Evolutionary conservation across 2,888 invertebrate species (phyloP).

Genomic region (Eubasilissa splendida): DNA sequence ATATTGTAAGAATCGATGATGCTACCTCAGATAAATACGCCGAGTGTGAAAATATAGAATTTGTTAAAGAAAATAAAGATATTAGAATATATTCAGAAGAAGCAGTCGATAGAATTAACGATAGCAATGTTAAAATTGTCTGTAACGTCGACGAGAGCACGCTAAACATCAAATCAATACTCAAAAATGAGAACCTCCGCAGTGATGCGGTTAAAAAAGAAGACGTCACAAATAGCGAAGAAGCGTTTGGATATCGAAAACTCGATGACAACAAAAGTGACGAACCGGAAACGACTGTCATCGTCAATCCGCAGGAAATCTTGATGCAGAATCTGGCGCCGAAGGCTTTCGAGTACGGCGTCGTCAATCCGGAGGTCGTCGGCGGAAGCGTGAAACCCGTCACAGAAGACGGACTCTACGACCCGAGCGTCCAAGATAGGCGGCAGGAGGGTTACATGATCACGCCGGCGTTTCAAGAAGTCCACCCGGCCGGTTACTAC

Average conservation of each 20-base stretch:
- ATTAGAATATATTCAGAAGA: too few relatives aligned
- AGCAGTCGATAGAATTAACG: too few relatives aligned
- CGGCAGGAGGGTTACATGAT: slow-evolving; percentile 20
- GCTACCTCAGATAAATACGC: too few relatives aligned
- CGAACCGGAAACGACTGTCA: neutral
- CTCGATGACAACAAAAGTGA: neutral
- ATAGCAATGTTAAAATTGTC: too few relatives aligned
- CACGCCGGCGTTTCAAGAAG: neutral
- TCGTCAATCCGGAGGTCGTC: too few relatives aligned
- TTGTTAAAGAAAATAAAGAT: too few relatives aligned
- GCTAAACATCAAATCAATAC: neutral
- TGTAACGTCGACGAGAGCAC: neutral
- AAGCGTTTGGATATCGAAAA: too few relatives aligned
- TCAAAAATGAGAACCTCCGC: neutral
- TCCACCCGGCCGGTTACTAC: slow-evolving; percentile 2
- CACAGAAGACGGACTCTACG: neutral
- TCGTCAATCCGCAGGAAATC: neutral
- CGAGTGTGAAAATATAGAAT: too few relatives aligned
- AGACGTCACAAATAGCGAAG: too few relatives aligned
- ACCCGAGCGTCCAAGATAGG: neutral
- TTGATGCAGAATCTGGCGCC: slow-evolving; percentile 7
- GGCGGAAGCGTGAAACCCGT: neutral
- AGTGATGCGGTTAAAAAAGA: too few relatives aligned
- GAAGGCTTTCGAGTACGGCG: neutral
- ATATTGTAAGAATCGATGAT: neutral